Evolutionary conservation across 2,113 vertebrate species (phyloP).

Genomic region (Neoarius graeffei): DNA sequence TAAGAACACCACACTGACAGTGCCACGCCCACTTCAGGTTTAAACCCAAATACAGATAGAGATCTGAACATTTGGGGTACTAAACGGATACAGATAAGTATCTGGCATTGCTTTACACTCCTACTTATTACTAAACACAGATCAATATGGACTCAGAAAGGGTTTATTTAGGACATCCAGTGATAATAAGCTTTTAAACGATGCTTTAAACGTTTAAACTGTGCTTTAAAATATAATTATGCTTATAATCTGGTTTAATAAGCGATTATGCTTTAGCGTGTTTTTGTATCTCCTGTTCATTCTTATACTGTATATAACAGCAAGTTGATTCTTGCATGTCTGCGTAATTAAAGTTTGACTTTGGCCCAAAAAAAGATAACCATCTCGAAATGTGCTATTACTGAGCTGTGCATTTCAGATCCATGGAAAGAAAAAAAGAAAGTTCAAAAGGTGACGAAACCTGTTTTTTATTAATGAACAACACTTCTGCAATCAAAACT

Average conservation of each 20-base stretch:
- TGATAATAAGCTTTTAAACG: not conserved
- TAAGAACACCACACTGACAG: not conserved
- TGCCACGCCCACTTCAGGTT: not conserved
- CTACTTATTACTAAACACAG: not conserved
- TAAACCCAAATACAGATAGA: not conserved
- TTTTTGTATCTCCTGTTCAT: not conserved
- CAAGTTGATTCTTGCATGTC: conserved; percentile 9
- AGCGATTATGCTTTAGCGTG: not conserved
- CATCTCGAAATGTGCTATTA: conserved; percentile 22
- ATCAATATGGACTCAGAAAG: not conserved
- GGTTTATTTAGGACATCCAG: not conserved
- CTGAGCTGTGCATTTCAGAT: not conserved
- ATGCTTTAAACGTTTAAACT: too few relatives aligned
- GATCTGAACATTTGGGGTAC: not conserved
- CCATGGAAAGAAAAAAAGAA: not conserved
- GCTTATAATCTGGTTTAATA: not conserved
- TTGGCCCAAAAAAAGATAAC: conserved; percentile 11
- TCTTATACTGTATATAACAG: not conserved
- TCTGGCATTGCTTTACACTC: not conserved
- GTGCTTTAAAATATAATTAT: not conserved
- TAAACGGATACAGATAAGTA: not conserved
- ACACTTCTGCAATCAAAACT: not conserved
- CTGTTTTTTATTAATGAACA: not conserved
- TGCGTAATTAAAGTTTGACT: conserved; percentile 26
- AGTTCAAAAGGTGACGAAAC: conserved; percentile 6